Base-by-base conservation (phyloP, 30 jellyfish, hydroid and myxozoan genomes). In the Cassiopea andromeda region DNA sequence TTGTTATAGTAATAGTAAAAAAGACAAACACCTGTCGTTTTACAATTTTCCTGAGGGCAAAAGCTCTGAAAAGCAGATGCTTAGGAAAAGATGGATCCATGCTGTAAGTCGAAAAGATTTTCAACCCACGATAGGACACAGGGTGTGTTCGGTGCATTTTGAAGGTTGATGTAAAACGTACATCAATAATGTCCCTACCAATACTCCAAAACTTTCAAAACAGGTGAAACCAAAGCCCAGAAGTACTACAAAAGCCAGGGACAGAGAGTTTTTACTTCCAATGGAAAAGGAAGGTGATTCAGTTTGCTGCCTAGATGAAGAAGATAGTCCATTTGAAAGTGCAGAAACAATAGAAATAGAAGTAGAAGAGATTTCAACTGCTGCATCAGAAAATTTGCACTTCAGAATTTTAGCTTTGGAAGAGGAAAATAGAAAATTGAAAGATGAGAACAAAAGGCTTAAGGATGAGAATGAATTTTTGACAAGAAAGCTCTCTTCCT, bases 111-210 rank as follows among this genome's bases (percentile, higher is more conserved):
- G 91, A 60, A 82, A 82, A 50, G 91, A 71, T 19, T 78, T 89
- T 48, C 38, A 70, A 0, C 90, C 85, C 8, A 27, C 49, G 46
- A 44, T 79, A 2, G 84, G 85, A 15, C 87, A 87, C 85, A 77
- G 95, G 44, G 91, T 87, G 15, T 87, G 85, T 71, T 87, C 85
- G 7, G 61, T 49, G 46, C 95, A 76, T 61, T 87, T 87, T n/a
- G 61, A 15, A 6, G 95, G 91, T 2, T 90, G 95, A 2, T 27
- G 82, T 46, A 87, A 78, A 73, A 78, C 95, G 2, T 77, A 87
- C 64, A 46, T 87, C 69, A 78, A 76, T 12, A 69, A 83, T 69
- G n/a, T 87, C 8, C 95, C 95, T 15, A 87, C 95, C 46, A 87
- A 77, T 3, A 82, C 60, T 5, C 95, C 85, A 44, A 87, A 87